A percentile compares a stretch with the other conserved stretches of the same genome.
These are phyloP conservation scores for Semicossyphus pulcher DNA, from an alignment of 2,113 vertebrate species.

Conservation along the genomic window DNA sequence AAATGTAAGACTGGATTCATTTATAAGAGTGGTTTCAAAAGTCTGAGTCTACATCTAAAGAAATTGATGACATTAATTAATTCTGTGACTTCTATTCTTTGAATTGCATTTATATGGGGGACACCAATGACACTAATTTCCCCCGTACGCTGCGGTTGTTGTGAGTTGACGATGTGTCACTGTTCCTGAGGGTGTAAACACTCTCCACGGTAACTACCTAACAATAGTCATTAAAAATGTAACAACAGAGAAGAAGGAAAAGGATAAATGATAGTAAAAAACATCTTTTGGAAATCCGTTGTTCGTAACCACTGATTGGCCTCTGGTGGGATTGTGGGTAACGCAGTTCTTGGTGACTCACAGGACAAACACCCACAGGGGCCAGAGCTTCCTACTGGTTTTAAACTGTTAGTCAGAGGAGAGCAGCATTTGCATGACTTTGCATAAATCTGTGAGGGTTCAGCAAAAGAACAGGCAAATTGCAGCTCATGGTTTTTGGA, in stretches of 20 bases:
- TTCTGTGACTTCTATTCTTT: too few relatives aligned
- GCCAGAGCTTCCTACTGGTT: neutral
- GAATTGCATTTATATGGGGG: too few relatives aligned
- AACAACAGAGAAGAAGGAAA: neutral
- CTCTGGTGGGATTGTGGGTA: constrained; percentile 20
- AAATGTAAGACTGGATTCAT: too few relatives aligned
- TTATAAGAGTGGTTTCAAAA: too few relatives aligned
- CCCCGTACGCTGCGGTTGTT: neutral
- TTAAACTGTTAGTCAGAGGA: constrained; percentile 18
- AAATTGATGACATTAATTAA: too few relatives aligned
- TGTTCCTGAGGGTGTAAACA: neutral
- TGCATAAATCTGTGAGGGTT: constrained; percentile 24
- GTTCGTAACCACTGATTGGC: constrained; percentile 25
- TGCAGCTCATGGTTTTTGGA: neutral
- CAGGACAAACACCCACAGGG: neutral
- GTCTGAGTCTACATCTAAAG: too few relatives aligned
- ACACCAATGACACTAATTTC: too few relatives aligned
- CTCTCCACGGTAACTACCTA: neutral
- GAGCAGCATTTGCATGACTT: constrained; percentile 5
- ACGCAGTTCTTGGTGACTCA: constrained; percentile 32
- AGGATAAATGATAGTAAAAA: constrained; percentile 6
- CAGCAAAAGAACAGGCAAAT: neutral
- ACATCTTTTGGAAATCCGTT: neutral
- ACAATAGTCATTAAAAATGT: neutral
- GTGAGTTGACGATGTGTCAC: neutral